Percentiles rank a stretch among this genome's conserved stretches.
phyloP scores from a whole-genome alignment of 2,888 invertebrate species.

The Anticlea derivata region DNA sequence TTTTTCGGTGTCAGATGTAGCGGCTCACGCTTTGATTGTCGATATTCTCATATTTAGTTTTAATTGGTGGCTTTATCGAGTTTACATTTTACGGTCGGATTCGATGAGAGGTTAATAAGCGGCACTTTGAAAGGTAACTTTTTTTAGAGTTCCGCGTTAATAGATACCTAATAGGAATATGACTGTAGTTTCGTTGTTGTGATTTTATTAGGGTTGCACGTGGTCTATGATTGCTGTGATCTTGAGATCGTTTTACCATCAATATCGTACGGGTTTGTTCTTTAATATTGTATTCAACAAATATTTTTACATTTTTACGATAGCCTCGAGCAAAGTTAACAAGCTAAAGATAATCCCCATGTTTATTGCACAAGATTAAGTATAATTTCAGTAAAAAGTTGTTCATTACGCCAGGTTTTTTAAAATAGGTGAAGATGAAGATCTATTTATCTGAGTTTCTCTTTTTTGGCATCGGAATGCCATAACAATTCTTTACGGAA shows the following conservation, averaged over 20 bases:
- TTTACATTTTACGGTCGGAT: slow-evolving; percentile 83
- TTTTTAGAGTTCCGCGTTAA: slow-evolving; percentile 78
- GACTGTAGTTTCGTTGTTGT: slow-evolving; percentile 60
- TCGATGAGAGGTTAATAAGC: slow-evolving; percentile 84
- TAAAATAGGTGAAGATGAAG: slow-evolving; percentile 19
- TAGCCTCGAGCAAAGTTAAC: slow-evolving; percentile 17
- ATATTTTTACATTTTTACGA: slow-evolving; percentile 23
- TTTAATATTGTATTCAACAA: slow-evolving; percentile 25
- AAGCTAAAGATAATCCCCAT: slow-evolving; percentile 18
- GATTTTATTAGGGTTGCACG: slow-evolving; percentile 65
- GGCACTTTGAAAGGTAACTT: slow-evolving; percentile 81
- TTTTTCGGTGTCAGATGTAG: slow-evolving; percentile 80
- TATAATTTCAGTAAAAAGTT: neutral
- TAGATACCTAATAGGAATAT: slow-evolving; percentile 68
- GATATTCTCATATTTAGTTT: slow-evolving; percentile 84
- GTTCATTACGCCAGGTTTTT: slow-evolving; percentile 14
- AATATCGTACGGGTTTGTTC: slow-evolving; percentile 31
- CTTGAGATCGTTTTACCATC: slow-evolving; percentile 34
- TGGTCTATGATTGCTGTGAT: slow-evolving; percentile 44
- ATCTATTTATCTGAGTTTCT: slow-evolving; percentile 41
- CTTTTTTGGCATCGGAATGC: slow-evolving; percentile 60
- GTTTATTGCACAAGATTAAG: slow-evolving; percentile 16
- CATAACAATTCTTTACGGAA: slow-evolving; percentile 75
- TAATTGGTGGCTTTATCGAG: slow-evolving; percentile 84
- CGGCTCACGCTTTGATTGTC: slow-evolving; percentile 82